A percentile compares a stretch with the other conserved stretches of the same genome.
phyloP scores from a whole-genome alignment of 2,797 vertebrate genomes.

The Gadopsis bispinosus region DNA sequence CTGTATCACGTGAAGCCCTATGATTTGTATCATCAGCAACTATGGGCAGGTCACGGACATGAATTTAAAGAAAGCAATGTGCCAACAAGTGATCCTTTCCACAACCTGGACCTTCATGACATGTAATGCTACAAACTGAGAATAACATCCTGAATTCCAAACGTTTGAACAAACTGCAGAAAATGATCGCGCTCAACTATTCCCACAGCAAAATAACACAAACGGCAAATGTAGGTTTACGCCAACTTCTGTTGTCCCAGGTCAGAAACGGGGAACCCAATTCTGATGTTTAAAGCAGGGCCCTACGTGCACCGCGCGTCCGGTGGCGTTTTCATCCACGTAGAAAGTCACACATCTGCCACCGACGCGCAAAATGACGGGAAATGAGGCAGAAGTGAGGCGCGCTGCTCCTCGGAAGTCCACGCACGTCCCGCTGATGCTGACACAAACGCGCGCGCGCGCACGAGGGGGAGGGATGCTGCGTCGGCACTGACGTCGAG shows the following conservation, averaged over 20 bases:
- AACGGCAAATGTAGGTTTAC: no score
- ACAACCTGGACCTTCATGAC: background rate
- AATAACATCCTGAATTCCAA: background rate
- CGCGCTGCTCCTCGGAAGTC: slow-evolving; percentile 38
- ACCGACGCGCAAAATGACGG: background rate
- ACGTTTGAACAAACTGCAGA: background rate
- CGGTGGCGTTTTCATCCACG: no score
- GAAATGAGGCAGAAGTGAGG: background rate
- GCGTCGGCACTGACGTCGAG: no score
- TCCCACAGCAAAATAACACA: no score
- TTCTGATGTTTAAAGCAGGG: no score
- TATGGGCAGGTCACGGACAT: background rate
- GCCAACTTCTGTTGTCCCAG: no score
- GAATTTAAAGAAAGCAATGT: background rate
- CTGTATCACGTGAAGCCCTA: no score
- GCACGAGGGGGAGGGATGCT: no score
- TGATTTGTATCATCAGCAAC: background rate
- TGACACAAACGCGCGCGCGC: background rate
- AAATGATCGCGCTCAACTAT: no score
- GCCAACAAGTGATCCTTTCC: background rate
- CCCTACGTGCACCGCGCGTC: no score
- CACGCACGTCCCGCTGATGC: slow-evolving; percentile 31
- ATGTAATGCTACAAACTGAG: background rate
- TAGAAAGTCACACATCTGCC: background rate
- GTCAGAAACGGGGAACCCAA: no score